These are phyloP conservation scores for Zalophus californianus DNA, from an alignment of 2,797 vertebrate species.

Conservation along the genomic window DNA sequence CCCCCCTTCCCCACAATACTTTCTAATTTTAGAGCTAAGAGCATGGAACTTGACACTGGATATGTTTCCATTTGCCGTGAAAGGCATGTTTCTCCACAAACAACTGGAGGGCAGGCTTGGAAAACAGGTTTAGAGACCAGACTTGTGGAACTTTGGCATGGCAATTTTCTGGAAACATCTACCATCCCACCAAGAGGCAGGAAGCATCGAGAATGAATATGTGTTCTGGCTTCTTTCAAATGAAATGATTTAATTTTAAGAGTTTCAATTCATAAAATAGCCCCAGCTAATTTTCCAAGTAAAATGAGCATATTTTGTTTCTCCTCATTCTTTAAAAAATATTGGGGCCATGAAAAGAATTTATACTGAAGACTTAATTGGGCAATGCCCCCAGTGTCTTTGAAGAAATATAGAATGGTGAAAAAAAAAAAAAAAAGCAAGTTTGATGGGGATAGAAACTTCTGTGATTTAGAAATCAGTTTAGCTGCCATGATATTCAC, in stretches of 20 bases:
- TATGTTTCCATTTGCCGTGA: conserved; percentile 72
- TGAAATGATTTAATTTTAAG: conserved; percentile 74
- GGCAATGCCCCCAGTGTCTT: background rate
- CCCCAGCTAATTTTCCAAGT: conserved; percentile 71
- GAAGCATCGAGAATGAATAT: conserved; percentile 56
- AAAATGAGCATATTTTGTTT: conserved; percentile 64
- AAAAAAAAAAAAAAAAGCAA: background rate
- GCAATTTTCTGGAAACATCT: conserved; percentile 27
- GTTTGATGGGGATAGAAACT: conserved; percentile 17
- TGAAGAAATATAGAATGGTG: background rate
- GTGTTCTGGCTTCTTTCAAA: conserved; percentile 75
- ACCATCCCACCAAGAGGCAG: conserved; percentile 46
- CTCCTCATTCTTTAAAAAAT: conserved; percentile 69
- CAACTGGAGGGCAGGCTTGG: conserved; percentile 60
- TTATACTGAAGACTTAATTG: conserved; percentile 26
- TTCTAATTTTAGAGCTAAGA: conserved; percentile 77
- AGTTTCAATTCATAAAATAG: conserved; percentile 75
- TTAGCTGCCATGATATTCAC: background rate
- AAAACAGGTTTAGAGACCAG: conserved; percentile 64
- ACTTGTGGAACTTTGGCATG: conserved; percentile 10
- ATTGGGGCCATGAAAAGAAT: conserved; percentile 58
- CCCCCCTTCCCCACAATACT: background rate
- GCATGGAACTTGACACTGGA: conserved; percentile 59
- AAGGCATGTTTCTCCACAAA: conserved; percentile 77
- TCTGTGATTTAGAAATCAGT: background rate